phyloP scores from a whole-genome alignment of 2,113 vertebrate species.

The Apodemus speciosus region DNA sequence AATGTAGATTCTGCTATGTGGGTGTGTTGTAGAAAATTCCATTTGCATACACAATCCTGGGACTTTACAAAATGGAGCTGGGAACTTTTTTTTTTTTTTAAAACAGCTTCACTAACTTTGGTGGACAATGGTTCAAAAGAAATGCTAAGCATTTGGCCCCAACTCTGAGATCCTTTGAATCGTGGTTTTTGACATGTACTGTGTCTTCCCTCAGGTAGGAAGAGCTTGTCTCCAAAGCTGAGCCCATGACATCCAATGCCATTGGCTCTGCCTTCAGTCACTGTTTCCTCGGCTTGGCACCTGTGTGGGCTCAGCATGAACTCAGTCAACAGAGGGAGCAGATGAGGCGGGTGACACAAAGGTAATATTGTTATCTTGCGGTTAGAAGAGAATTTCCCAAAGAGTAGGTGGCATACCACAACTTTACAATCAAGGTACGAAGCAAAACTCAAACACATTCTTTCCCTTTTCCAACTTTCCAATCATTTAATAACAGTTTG shows the following conservation, averaged over 20 bases:
- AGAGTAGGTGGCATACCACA: slow-evolving; percentile 33
- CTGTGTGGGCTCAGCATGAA: not conserved
- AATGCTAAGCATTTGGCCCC: not conserved
- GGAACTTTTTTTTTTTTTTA: not conserved
- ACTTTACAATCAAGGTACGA: not conserved
- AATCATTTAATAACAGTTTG: not conserved
- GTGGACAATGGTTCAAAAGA: not conserved
- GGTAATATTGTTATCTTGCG: slow-evolving; percentile 8
- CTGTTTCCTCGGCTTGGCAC: not conserved
- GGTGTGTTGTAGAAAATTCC: not conserved
- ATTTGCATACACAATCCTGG: not conserved
- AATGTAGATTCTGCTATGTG: not conserved
- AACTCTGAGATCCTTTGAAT: not conserved
- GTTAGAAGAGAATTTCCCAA: slow-evolving; percentile 68
- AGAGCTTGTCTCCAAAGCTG: not conserved
- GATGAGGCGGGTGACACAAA: not conserved
- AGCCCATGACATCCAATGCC: fast-evolving
- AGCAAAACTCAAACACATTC: not conserved
- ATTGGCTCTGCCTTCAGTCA: not conserved
- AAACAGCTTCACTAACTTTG: slow-evolving; percentile 23
- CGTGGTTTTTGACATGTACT: not conserved
- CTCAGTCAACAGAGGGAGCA: slow-evolving; percentile 40
- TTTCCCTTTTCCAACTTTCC: not conserved
- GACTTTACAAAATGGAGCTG: not conserved
- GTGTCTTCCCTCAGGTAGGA: not conserved